These are phyloP conservation scores for Ptilonorhynchus violaceus DNA, from an alignment of 2,113 vertebrate species.

Conservation along the genomic window DNA sequence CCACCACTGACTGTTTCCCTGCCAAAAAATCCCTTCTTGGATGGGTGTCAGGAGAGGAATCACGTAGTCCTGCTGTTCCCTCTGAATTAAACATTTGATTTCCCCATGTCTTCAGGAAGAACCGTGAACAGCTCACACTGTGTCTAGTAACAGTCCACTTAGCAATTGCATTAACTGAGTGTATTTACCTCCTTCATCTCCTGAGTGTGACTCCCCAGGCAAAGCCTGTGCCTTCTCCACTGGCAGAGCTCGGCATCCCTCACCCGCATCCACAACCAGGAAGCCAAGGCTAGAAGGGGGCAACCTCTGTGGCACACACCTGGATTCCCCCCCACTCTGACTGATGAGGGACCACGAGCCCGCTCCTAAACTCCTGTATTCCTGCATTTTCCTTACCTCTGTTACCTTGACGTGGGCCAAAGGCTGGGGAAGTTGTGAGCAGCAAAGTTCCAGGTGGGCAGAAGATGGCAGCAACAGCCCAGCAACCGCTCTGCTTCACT, in stretches of 20 bases:
- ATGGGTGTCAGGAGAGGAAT: neutral
- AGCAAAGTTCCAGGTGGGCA: neutral
- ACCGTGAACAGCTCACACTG: neutral
- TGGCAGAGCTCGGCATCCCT: neutral
- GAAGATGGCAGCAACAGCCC: constrained; percentile 55
- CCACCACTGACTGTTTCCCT: constrained; percentile 43
- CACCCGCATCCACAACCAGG: rapidly evolving
- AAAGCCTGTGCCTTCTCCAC: neutral
- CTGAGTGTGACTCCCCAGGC: rapidly evolving
- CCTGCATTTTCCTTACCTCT: neutral
- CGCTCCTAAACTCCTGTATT: rapidly evolving
- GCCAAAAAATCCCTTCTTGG: neutral
- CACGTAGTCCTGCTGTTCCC: neutral
- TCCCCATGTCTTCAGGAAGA: neutral
- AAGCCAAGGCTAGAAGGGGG: neutral
- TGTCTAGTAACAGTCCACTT: neutral
- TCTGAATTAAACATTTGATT: neutral
- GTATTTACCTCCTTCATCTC: neutral
- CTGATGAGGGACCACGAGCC: neutral
- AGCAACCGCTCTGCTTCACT: neutral
- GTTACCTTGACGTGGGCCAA: rapidly evolving
- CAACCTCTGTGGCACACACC: rapidly evolving
- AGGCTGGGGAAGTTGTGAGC: neutral
- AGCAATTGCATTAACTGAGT: neutral
- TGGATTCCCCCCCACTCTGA: neutral